A percentile compares a stretch with the other conserved stretches of the same genome.
Evolutionary conservation across 2,797 vertebrate genomes (phyloP).

Genomic region (Danio kyathit): DNA sequence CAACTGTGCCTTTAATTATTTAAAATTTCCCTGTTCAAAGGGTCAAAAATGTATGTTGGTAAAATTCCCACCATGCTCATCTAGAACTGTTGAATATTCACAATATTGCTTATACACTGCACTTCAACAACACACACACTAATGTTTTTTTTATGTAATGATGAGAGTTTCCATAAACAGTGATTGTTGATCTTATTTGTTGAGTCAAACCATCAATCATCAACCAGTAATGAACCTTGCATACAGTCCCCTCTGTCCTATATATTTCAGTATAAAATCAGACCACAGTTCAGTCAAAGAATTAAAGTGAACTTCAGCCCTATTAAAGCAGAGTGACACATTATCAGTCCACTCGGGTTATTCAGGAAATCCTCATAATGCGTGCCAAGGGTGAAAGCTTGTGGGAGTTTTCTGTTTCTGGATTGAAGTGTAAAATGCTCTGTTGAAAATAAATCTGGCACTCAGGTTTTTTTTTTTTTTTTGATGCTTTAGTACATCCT

Average conservation of each 20-base stretch:
- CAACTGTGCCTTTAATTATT: too few relatives aligned
- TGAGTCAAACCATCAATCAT: constrained; percentile 9
- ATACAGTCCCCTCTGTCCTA: constrained; percentile 27
- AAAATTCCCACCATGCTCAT: too few relatives aligned
- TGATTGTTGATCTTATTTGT: neutral
- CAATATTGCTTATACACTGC: too few relatives aligned
- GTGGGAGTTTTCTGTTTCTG: neutral
- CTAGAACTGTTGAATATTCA: too few relatives aligned
- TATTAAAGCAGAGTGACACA: neutral
- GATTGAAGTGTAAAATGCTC: neutral
- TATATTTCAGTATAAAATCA: constrained; percentile 13
- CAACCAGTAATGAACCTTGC: constrained; percentile 6
- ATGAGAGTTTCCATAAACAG: neutral
- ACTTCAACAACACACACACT: too few relatives aligned
- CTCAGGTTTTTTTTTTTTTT: neutral
- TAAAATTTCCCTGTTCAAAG: too few relatives aligned
- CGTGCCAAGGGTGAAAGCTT: neutral
- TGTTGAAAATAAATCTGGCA: neutral
- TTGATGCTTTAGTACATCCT: constrained; percentile 3
- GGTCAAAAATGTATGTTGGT: too few relatives aligned
- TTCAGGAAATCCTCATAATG: neutral
- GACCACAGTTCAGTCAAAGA: neutral
- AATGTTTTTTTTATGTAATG: too few relatives aligned
- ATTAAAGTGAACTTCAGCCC: constrained; percentile 11
- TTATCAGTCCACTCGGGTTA: neutral